Evolutionary conservation across 2,888 invertebrate species (phyloP).

Genomic region (Poecilus cupreus): DNA sequence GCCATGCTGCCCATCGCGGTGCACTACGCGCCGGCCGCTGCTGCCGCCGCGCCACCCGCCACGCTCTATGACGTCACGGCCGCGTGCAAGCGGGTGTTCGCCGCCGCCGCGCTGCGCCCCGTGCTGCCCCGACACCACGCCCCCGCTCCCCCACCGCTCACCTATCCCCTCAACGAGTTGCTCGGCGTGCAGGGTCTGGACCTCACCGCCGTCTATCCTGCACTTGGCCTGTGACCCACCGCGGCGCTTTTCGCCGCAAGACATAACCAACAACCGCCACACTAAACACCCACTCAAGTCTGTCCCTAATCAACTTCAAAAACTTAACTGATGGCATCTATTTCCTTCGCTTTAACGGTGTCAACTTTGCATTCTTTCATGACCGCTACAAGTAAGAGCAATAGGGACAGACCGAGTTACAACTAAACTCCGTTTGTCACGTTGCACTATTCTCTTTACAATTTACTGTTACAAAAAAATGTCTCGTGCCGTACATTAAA

Average conservation of each 20-base stretch:
- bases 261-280: neutral
- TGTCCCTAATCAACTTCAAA: too few species aligned
- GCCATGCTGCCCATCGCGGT: constrained; percentile 66
- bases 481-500: too few species aligned
- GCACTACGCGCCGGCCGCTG: constrained; percentile 67
- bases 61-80: constrained; percentile 74
- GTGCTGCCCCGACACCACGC: constrained; percentile 71
- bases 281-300: neutral
- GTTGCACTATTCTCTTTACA: too few species aligned
- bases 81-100: constrained; percentile 74
- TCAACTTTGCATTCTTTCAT: too few species aligned
- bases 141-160: constrained; percentile 76
- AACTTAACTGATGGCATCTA: too few species aligned
- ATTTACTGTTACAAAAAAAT: too few species aligned
- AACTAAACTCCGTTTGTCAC: too few species aligned
- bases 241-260: constrained; percentile 62
- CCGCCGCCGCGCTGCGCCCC: constrained; percentile 73
- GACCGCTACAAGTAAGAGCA: too few species aligned
- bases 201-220: neutral
- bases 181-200: constrained; percentile 74
- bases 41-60: constrained; percentile 65
- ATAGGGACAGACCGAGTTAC: too few species aligned
- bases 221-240: constrained; percentile 81
- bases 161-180: constrained; percentile 82
- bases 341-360: too few species aligned